phyloP scores from a whole-genome alignment of 2,797 vertebrate genomes.

The Cossypha heuglini region DNA sequence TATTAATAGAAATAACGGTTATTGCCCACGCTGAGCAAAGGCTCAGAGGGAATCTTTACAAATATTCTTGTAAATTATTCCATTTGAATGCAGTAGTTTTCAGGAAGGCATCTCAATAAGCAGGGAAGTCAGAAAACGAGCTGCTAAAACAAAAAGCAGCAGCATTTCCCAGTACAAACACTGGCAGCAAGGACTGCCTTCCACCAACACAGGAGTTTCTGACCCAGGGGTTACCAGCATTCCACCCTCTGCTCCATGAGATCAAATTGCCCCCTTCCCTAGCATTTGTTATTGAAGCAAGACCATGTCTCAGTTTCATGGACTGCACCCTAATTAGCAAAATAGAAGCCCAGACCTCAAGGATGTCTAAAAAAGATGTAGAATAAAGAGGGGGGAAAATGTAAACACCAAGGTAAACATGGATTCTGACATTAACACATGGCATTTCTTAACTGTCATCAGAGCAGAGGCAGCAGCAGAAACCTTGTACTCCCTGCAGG shows the following conservation, averaged over 20 bases:
- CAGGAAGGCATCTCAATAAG: constrained; percentile 12
- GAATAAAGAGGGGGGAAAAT: neutral
- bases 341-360: neutral
- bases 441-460: neutral
- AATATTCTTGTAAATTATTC: constrained; percentile 24
- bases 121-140: neutral
- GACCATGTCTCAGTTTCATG: neutral
- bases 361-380: neutral
- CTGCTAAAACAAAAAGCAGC: neutral
- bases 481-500: neutral
- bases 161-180: neutral
- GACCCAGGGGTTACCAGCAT: neutral
- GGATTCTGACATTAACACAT: neutral
- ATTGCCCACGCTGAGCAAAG: neutral
- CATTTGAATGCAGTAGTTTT: neutral
- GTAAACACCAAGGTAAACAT: neutral
- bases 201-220: neutral
- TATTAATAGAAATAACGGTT: constrained; percentile 56
- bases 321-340: neutral
- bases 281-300: neutral
- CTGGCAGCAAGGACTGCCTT: neutral
- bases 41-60: constrained; percentile 20
- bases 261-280: neutral
- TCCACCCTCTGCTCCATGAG: neutral
- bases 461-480: neutral